phyloP scores from a whole-genome alignment of 2,888 invertebrate genomes.

The Cerastoderma edule region DNA sequence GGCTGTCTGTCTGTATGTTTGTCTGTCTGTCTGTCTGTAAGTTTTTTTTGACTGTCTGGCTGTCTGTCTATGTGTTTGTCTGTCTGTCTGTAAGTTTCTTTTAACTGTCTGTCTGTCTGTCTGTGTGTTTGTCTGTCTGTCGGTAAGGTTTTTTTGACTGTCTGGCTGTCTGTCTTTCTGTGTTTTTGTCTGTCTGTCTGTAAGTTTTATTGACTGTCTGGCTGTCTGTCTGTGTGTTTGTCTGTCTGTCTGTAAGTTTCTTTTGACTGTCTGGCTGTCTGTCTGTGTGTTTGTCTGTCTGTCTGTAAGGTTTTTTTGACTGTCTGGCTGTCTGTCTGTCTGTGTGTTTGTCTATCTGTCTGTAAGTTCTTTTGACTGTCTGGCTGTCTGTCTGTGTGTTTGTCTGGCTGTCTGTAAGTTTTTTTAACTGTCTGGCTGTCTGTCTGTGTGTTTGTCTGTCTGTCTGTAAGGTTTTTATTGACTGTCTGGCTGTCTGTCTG shows the following conservation, averaged over 20 bases:
- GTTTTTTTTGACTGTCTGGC: not conserved
- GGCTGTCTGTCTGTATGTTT: not conserved
- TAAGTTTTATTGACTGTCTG: not conserved
- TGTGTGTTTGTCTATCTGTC: not conserved
- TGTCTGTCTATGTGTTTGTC: not conserved
- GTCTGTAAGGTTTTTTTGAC: not conserved
- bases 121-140: not conserved
- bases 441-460: not conserved
- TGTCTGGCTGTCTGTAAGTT: too few species aligned
- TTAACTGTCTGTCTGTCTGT: not conserved
- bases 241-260: not conserved
- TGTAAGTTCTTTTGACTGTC: not conserved
- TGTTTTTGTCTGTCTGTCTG: too few species aligned
- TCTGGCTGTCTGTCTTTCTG: too few species aligned
- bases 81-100: not conserved
- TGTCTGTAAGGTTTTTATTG: not conserved
- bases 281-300: too few species aligned
- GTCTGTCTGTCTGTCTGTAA: not conserved
- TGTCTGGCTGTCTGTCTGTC: not conserved
- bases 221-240: not conserved
- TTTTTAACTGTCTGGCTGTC: not conserved
- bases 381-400: too few species aligned
- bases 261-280: not conserved
- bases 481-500: too few species aligned
- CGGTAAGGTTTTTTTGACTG: not conserved